Percentiles rank a stretch among this genome's conserved stretches.
Conservation (phyloP, 2,113 vertebrate species). For the Edolisoma coerulescens region DNA sequence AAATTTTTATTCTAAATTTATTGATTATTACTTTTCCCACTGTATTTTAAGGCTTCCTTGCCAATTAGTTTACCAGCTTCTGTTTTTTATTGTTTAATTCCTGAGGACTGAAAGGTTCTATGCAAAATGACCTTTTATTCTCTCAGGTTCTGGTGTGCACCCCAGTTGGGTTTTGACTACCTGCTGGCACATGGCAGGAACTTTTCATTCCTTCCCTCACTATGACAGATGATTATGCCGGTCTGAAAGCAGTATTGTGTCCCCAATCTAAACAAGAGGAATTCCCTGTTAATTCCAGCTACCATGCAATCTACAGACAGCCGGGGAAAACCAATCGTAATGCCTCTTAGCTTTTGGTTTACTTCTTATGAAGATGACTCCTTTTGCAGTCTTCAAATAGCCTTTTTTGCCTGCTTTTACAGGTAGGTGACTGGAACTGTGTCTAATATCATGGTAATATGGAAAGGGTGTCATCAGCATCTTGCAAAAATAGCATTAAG, state of each 20-base stretch:
- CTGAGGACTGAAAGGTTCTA: not conserved
- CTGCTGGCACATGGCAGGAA: not conserved
- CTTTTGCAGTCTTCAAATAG: not conserved
- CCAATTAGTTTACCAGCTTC: not conserved
- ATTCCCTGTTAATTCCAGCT: not conserved
- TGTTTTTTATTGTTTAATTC: not conserved
- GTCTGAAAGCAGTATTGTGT: not conserved
- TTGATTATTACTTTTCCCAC: not conserved
- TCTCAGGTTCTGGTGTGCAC: not conserved
- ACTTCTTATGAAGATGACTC: not conserved
- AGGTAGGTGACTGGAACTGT: not conserved
- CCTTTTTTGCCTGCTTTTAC: not conserved
- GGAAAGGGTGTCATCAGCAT: not conserved
- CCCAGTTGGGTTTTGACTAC: not conserved
- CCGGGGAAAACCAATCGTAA: not conserved
- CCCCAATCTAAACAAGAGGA: not conserved
- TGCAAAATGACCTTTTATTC: not conserved
- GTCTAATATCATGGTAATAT: not conserved
- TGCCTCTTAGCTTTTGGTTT: not conserved
- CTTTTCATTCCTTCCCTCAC: not conserved
- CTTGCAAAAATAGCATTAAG: not conserved
- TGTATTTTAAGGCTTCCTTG: not conserved
- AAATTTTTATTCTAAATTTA: not conserved
- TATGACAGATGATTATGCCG: fast-evolving
- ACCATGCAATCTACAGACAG: not conserved